phyloP scores from a whole-genome alignment of 2,797 vertebrate genomes.

The Enteromius afrohamiltoni region DNA sequence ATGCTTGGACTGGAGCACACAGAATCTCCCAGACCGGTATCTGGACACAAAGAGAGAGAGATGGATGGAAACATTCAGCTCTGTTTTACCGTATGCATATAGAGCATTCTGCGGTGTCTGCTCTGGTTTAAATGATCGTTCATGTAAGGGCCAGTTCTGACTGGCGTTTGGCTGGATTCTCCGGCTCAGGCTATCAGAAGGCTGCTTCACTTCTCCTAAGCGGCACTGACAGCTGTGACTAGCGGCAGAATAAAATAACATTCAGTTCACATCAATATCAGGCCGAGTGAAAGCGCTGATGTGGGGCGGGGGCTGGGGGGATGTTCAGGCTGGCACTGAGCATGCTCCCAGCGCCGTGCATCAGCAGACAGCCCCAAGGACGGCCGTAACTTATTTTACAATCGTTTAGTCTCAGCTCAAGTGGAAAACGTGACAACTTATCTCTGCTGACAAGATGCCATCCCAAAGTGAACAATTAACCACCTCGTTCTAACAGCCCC shows the following conservation, averaged over 20 bases:
- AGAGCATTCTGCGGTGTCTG: neutral
- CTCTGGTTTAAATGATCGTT: conserved; percentile 49
- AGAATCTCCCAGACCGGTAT: conserved; percentile 91
- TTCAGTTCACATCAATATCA: conserved; percentile 96
- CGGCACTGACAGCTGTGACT: conserved; percentile 91
- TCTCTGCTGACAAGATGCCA: conserved; percentile 96
- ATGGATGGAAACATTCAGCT: conserved; percentile 31
- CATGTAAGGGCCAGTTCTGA: conserved; percentile 64
- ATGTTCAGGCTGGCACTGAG: conserved; percentile 70
- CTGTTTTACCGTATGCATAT: conserved; percentile 5
- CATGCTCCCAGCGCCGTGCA: conserved; percentile 79
- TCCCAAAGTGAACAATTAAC: conserved; percentile 93
- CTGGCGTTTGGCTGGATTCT: conserved; percentile 51
- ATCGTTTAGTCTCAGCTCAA: conserved; percentile 99
- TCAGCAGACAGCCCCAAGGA: conserved; percentile 93
- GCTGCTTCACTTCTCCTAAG: conserved; percentile 82
- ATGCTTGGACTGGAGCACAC: conserved; percentile 95
- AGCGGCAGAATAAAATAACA: conserved; percentile 97
- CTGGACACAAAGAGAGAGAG: conserved; percentile 67
- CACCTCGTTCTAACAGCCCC: conserved; percentile 86
- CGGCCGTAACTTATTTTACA: conserved; percentile 99
- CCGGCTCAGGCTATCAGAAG: conserved; percentile 59
- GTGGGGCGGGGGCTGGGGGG: conserved; percentile 40
- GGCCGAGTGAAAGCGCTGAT: conserved; percentile 56
- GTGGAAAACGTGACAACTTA: conserved; percentile 99